Percentiles rank a stretch among this genome's conserved stretches.
phyloP scores from a whole-genome alignment of 2,888 invertebrate species.

The Kryphioiulus occultus region DNA sequence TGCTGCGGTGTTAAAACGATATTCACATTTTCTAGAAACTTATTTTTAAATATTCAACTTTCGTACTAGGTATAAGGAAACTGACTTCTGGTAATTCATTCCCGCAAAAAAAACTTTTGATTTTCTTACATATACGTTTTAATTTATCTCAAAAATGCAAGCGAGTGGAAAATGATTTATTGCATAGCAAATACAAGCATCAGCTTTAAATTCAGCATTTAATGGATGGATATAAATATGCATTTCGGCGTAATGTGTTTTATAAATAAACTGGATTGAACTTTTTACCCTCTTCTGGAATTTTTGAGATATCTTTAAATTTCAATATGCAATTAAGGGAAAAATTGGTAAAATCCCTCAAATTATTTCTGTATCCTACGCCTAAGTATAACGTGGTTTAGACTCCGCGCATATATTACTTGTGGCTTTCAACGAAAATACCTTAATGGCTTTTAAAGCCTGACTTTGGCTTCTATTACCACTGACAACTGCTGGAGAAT shows the following conservation, averaged over 20 bases:
- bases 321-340: neutral
- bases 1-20: too few species aligned
- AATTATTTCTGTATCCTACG: neutral
- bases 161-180: neutral
- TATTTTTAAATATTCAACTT: too few species aligned
- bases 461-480: neutral
- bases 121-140: neutral
- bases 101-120: neutral
- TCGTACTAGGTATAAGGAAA: too few species aligned
- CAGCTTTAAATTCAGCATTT: neutral
- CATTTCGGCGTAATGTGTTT: neutral
- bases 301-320: neutral
- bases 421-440: neutral
- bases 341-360: neutral
- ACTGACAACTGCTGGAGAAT: neutral
- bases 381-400: neutral
- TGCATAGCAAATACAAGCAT: neutral
- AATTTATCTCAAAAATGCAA: neutral
- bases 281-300: neutral
- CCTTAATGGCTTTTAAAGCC: neutral
- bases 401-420: neutral
- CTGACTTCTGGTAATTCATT: too few species aligned
- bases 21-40: too few species aligned
- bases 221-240: slow-evolving; percentile 5
- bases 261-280: neutral